These are phyloP conservation scores for Penaeus vannamei DNA, from an alignment of 1,140 invertebrate species.

Conservation along the genomic window DNA sequence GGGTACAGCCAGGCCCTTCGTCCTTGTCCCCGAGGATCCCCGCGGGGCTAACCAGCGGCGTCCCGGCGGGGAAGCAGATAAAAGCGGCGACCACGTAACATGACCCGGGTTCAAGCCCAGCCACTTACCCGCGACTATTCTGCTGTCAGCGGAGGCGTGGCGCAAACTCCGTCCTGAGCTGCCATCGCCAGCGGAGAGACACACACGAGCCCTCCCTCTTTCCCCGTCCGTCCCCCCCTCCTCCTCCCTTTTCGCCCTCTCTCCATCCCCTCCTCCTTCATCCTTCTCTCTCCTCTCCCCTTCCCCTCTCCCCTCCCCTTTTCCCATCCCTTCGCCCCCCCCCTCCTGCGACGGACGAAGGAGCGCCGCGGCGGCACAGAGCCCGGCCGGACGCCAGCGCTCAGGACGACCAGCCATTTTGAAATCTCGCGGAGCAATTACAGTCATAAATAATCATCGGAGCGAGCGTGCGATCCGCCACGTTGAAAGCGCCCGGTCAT, in stretches of 20 bases:
- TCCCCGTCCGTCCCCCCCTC: background rate
- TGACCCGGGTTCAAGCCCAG: slow-evolving; percentile 50
- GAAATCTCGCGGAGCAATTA: too few species aligned
- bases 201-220: slow-evolving; percentile 38
- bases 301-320: background rate
- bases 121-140: slow-evolving; percentile 48
- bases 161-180: background rate
- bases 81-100: slow-evolving; percentile 38
- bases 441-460: too few species aligned
- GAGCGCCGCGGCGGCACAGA: too few species aligned
- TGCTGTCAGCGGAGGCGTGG: slow-evolving; percentile 44
- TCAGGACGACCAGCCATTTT: too few species aligned
- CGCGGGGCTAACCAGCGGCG: too few species aligned
- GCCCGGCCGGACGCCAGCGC: too few species aligned
- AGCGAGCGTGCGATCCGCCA: too few species aligned
- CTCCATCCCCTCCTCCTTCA: background rate
- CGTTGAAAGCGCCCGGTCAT: too few species aligned
- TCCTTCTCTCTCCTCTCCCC: background rate
- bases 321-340: background rate
- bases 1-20: too few species aligned
- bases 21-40: too few species aligned
- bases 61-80: slow-evolving; percentile 10
- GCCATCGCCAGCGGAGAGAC: background rate
- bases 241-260: background rate
- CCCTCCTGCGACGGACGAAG: background rate